phyloP scores from a whole-genome alignment of 2,888 invertebrate species.

The Salpingus planirostris region DNA sequence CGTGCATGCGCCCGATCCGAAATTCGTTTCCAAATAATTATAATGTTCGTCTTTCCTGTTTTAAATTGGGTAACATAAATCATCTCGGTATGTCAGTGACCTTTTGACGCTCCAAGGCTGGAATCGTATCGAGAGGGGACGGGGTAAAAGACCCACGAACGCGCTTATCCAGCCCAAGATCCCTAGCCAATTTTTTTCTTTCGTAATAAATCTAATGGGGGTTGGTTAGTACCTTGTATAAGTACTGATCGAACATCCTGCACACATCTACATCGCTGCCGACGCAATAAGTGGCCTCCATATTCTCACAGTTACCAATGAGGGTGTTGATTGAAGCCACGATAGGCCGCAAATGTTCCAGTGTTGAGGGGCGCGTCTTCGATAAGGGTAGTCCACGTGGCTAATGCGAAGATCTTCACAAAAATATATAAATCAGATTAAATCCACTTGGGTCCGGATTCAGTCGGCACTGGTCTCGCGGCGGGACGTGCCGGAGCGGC shows the following conservation, averaged over 20 bases:
- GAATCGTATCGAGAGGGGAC: constrained; percentile 11
- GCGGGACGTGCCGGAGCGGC: constrained; percentile 10
- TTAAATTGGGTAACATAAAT: constrained; percentile 29
- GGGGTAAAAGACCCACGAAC: constrained; percentile 3
- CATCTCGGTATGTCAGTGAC: constrained; percentile 26
- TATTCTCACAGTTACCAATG: constrained; percentile 46
- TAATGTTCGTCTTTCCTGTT: constrained; percentile 23
- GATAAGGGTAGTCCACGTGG: constrained; percentile 30
- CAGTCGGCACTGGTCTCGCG: no score
- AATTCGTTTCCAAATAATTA: constrained; percentile 21
- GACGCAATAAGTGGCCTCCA: constrained; percentile 57
- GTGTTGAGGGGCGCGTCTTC: no score
- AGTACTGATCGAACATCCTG: constrained; percentile 59
- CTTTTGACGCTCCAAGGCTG: constrained; percentile 22
- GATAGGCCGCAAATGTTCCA: constrained; percentile 45
- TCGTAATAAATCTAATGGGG: background rate
- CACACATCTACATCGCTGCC: constrained; percentile 51
- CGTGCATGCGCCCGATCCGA: constrained; percentile 5
- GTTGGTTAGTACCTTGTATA: constrained; percentile 49
- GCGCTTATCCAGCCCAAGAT: background rate
- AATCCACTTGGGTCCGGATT: background rate
- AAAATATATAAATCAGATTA: constrained; percentile 1
- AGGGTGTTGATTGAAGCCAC: constrained; percentile 45
- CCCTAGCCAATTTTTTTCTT: no score
- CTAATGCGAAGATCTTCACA: constrained; percentile 17